Percentiles rank a stretch among this genome's conserved stretches.
These are phyloP conservation scores for Calycopis cecrops DNA, from an alignment of 1,140 invertebrate genomes.

Conservation along the genomic window DNA sequence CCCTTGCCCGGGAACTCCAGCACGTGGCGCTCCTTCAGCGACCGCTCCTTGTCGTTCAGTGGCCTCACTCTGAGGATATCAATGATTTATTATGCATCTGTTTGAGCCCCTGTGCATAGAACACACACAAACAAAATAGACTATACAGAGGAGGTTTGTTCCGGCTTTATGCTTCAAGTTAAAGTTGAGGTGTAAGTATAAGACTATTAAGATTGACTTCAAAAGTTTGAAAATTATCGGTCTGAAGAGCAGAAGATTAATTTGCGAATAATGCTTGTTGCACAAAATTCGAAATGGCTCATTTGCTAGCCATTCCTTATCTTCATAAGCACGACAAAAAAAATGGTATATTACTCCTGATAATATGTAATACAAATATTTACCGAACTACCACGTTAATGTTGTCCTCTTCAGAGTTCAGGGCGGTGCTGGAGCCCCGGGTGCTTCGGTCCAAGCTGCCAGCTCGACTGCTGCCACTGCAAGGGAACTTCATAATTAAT, in stretches of 20 bases:
- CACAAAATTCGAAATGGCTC: no score
- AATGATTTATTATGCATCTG: background rate
- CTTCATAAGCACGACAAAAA: no score
- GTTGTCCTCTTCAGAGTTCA: conserved; percentile 80
- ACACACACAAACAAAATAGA: background rate
- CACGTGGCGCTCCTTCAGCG: conserved; percentile 76
- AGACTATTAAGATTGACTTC: no score
- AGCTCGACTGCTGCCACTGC: conserved; percentile 61
- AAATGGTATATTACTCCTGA: no score
- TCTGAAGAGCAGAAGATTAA: no score
- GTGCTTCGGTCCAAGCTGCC: conserved; percentile 63
- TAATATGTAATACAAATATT: conserved; percentile 5
- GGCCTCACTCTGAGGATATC: conserved; percentile 79
- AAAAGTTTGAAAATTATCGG: no score
- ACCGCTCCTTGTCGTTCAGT: conserved; percentile 81
- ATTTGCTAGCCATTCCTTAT: no score
- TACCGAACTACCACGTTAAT: conserved; percentile 88
- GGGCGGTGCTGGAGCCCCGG: conserved; percentile 51
- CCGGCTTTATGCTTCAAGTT: background rate
- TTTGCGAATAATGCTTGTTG: no score
- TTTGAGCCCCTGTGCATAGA: no score
- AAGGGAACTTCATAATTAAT: no score
- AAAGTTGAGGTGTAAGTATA: no score
- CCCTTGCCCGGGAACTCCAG: conserved; percentile 87
- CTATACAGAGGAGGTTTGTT: background rate